Conservation (phyloP, 2,113 vertebrate species). For the Corythoichthys haematopterus region DNA sequence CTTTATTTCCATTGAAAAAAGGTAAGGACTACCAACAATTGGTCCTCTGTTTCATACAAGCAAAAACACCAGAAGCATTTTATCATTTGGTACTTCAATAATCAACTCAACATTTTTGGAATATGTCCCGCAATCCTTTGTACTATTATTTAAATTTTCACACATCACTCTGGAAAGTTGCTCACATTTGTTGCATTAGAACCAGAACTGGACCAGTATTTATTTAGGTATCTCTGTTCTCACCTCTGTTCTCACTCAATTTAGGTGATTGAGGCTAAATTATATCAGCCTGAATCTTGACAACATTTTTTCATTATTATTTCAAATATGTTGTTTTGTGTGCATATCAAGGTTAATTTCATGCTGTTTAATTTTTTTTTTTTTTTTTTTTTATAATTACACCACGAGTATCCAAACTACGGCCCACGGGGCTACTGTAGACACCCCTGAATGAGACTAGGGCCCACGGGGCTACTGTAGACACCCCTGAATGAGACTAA, state of each 20-base stretch:
- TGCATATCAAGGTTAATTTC: not conserved
- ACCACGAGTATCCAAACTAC: no score
- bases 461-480: no score
- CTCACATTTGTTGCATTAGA: not conserved
- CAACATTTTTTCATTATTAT: not conserved
- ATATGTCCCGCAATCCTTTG: not conserved
- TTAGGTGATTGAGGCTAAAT: not conserved
- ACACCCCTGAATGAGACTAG: no score
- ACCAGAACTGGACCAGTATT: not conserved
- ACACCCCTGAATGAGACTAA: not conserved
- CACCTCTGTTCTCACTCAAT: not conserved
- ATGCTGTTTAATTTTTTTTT: no score
- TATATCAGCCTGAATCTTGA: not conserved
- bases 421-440: no score
- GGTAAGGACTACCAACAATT: slow-evolving; percentile 62
- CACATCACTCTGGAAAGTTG: not conserved
- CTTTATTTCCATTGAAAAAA: slow-evolving; percentile 85
- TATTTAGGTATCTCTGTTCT: no score
- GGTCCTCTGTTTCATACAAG: not conserved
- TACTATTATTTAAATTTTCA: not conserved
- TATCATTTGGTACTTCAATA: not conserved
- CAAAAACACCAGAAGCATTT: not conserved
- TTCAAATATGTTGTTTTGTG: not conserved
- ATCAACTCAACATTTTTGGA: not conserved
- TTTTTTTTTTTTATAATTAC: no score